Percentiles rank a stretch among this genome's conserved stretches.
Evolutionary conservation across 2,797 vertebrate genomes (phyloP).

Genomic region (Mallotus villosus): DNA sequence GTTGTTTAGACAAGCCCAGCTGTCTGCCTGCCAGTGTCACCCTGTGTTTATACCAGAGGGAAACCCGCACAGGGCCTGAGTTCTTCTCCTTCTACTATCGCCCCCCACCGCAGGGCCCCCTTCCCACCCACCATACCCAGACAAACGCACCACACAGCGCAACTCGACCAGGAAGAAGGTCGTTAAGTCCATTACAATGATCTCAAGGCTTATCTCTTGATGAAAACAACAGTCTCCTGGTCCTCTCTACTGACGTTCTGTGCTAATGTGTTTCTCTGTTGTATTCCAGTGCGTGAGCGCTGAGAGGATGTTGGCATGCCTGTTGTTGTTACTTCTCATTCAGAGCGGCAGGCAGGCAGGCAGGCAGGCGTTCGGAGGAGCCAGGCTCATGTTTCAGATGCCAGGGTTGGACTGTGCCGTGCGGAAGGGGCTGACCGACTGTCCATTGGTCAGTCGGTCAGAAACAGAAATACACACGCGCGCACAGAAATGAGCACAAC

Average conservation of each 20-base stretch:
- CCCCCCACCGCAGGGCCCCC: background rate
- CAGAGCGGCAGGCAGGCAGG: conserved; percentile 17
- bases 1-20: conserved; percentile 68
- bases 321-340: conserved; percentile 54
- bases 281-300: conserved; percentile 41
- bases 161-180: background rate
- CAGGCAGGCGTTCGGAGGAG: background rate
- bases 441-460: background rate
- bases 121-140: background rate
- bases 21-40: conserved; percentile 63
- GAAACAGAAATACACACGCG: background rate
- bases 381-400: conserved; percentile 56
- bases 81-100: conserved; percentile 1
- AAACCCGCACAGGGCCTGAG: conserved; percentile 52
- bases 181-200: too few relatives aligned
- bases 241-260: conserved; percentile 25
- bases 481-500: background rate
- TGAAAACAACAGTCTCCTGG: background rate
- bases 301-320: conserved; percentile 23
- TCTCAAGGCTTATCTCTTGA: too few relatives aligned
- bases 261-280: conserved; percentile 42
- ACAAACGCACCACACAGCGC: background rate
- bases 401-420: conserved; percentile 35
- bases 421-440: background rate
- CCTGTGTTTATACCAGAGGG: conserved; percentile 69